Evolutionary conservation across 2,888 invertebrate species (phyloP), one percentile per base, ranked within the genome.

Genomic region (Melangyna quadrimaculata): DNA sequence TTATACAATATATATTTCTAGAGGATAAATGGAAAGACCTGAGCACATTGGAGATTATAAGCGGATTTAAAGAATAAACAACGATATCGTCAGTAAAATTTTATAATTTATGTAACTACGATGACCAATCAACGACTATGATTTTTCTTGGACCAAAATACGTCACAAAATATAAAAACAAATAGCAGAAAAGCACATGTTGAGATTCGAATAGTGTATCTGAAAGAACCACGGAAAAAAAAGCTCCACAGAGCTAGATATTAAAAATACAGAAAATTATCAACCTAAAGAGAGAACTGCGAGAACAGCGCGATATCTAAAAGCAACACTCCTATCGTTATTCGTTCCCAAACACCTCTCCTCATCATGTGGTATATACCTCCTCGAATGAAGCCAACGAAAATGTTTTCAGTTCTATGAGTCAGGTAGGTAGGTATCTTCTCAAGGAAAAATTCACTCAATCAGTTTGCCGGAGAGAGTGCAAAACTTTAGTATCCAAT

Each of bases 401-500:
- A 63, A 43, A 17, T 45, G 19, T 63, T 40, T 29, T 43, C 35
- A 45, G 10, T 72, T 84, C 71, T 80, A 80, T 80, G 80, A 80
- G 80, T 72, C 22, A 67, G 65, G 51, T 67, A 67, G 53, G 43
- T 43, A 35, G n/a, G n/a, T n/a, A n/a, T n/a, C n/a, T 32, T 35
- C 35, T 35, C 3, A 12, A 12, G 35, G 71, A 59, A 63, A 65
- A 72, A 51, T 61, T 65, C 75, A 84, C 84, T 84, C 84, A 80
- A 84, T 80, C 84, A 75, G 75, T 72, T 75, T 63, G 69, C 22
- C 70, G 57, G 69, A 78, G 81, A 86, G 81, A 81, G 86, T 81
- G 77, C 70, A 73, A 86, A 86, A 86, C 81, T 86, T 86, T 78
- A 86, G 86, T 86, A 80, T 77, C 73, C 65, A 80, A 86, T 65